phyloP scores from a whole-genome alignment of 1,140 invertebrate genomes.

The Bombus terrestris region DNA sequence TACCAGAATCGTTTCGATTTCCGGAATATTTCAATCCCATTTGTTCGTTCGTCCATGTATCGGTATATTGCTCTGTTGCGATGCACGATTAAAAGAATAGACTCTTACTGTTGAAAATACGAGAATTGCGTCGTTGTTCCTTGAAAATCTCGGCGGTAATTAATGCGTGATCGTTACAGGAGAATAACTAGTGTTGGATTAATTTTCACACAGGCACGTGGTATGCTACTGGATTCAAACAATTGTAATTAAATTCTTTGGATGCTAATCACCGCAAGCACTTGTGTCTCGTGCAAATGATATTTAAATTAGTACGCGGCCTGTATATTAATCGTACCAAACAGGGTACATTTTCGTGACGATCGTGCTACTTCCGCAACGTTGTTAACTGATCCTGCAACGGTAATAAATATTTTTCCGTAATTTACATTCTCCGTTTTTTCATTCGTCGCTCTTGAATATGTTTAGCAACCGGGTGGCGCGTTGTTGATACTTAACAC shows the following conservation, averaged over 20 bases:
- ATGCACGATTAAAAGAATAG: slow-evolving; percentile 30
- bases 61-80: background rate
- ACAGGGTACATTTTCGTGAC: slow-evolving; percentile 42
- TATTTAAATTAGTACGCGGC: slow-evolving; percentile 65
- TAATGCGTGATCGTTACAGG: background rate
- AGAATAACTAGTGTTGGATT: slow-evolving; percentile 36
- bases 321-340: slow-evolving; percentile 62
- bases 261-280: slow-evolving; percentile 61
- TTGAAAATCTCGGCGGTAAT: background rate
- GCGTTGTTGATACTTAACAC: slow-evolving; percentile 4
- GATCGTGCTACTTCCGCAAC: slow-evolving; percentile 33
- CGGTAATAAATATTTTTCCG: slow-evolving; percentile 36
- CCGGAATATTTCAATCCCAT: slow-evolving; percentile 8
- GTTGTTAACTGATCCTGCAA: slow-evolving; percentile 44
- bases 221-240: slow-evolving; percentile 42
- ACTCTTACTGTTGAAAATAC: slow-evolving; percentile 3
- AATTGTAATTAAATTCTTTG: slow-evolving; percentile 68
- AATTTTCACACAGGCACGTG: slow-evolving; percentile 48
- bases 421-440: slow-evolving; percentile 1
- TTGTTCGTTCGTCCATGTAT: background rate
- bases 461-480: background rate
- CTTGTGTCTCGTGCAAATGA: slow-evolving; percentile 63
- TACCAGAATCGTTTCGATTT: background rate
- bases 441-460: background rate
- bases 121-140: slow-evolving; percentile 8